Conservation (phyloP, 1,140 invertebrate species). For the Aphis gossypii region DNA sequence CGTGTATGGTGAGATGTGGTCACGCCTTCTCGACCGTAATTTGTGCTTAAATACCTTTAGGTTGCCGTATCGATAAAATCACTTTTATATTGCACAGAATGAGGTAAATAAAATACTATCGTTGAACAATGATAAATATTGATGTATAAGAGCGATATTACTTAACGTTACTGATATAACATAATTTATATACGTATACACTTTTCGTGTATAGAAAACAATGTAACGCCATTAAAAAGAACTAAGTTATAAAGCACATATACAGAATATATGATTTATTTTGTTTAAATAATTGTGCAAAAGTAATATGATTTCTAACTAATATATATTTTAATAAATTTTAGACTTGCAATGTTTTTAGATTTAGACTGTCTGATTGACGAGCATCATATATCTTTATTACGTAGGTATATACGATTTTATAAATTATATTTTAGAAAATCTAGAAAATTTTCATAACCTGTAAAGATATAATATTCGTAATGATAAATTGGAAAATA, state of each 20-base stretch:
- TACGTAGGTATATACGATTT: not conserved
- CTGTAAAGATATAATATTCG: not conserved
- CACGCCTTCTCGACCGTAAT: conserved; percentile 46
- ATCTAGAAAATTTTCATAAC: not conserved
- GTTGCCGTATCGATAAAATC: conserved; percentile 21
- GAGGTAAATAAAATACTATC: not conserved
- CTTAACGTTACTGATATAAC: not conserved
- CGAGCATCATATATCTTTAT: not conserved
- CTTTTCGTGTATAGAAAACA: not conserved
- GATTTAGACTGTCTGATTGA: not conserved
- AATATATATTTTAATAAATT: not conserved
- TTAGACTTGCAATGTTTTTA: not conserved
- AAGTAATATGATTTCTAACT: not conserved
- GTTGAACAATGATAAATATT: not conserved
- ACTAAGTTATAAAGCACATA: not conserved
- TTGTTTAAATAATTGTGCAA: not conserved
- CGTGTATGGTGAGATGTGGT: conserved; percentile 25
- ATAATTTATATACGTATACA: not conserved
- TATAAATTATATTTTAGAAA: not conserved
- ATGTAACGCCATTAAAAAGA: not conserved
- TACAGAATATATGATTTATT: not conserved
- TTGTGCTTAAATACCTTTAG: conserved; percentile 20
- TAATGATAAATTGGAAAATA: not conserved
- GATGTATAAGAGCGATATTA: not conserved
- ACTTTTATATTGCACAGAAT: not conserved